Percentiles rank a stretch among this genome's conserved stretches.
These are phyloP conservation scores for Stictonetta naevosa DNA, from an alignment of 2,113 vertebrate genomes.

Conservation along the genomic window DNA sequence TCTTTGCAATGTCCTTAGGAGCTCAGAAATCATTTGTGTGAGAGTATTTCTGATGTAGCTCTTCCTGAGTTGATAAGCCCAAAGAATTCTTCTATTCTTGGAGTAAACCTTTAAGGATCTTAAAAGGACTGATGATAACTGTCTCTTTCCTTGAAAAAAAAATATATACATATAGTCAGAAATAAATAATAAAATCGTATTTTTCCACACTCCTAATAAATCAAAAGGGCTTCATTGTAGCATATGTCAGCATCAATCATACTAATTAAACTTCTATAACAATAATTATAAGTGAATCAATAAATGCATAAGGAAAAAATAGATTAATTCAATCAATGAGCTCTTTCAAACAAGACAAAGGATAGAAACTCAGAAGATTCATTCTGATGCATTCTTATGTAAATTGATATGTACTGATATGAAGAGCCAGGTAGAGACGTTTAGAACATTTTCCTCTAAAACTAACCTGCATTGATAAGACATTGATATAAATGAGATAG, in stretches of 20 bases:
- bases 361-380: background rate
- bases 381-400: background rate
- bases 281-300: background rate
- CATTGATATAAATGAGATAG: background rate
- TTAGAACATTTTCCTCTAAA: background rate
- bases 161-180: background rate
- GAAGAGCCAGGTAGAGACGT: background rate
- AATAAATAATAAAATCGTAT: background rate
- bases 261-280: background rate
- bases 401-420: background rate
- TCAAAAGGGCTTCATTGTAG: background rate
- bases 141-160: accelerated
- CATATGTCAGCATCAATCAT: background rate
- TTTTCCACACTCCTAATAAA: background rate
- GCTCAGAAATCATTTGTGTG: background rate
- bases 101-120: background rate
- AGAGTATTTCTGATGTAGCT: background rate
- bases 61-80: background rate
- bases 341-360: background rate
- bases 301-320: background rate
- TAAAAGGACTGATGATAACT: background rate
- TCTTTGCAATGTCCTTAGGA: background rate
- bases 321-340: background rate
- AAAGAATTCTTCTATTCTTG: background rate
- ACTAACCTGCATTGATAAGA: background rate